Percentiles rank a stretch among this genome's conserved stretches.
Conservation (phyloP, 2,888 invertebrate species). For the Calliphora vomitoria region DNA sequence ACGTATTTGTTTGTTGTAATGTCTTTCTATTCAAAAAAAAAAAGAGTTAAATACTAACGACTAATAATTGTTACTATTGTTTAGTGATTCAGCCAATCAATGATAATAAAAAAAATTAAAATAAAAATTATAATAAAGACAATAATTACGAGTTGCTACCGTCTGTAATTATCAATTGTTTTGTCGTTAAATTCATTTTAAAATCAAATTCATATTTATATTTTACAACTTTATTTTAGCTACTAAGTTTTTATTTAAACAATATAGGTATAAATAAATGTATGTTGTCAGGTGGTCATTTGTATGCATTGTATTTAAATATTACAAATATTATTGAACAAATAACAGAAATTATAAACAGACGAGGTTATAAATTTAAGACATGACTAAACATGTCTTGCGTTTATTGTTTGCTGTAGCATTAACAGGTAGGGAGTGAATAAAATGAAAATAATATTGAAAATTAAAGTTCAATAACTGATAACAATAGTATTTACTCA, state of each 20-base stretch:
- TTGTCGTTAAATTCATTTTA: conserved; percentile 14
- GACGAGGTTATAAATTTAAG: conserved; percentile 9
- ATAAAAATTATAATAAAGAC: conserved; percentile 12
- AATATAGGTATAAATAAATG: neutral
- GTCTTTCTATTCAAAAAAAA: conserved; percentile 16
- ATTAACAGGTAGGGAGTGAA: conserved; percentile 45
- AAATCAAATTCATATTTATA: neutral
- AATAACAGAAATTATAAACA: conserved; percentile 18
- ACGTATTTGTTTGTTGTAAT: conserved; percentile 36
- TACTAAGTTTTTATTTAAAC: too few species aligned
- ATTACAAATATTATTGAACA: neutral
- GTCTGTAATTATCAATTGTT: conserved; percentile 22
- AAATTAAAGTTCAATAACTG: conserved; percentile 67
- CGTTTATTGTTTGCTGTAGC: neutral
- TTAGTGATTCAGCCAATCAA: conserved; percentile 64
- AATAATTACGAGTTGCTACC: conserved; percentile 35
- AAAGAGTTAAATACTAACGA: conserved; percentile 27
- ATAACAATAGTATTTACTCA: conserved; percentile 46
- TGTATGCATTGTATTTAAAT: neutral
- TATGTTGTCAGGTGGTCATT: neutral
- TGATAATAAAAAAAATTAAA: conserved; percentile 37
- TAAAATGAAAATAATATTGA: conserved; percentile 16
- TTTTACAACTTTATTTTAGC: too few species aligned
- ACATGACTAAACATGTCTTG: conserved; percentile 47
- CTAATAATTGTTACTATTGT: conserved; percentile 58